Conservation (phyloP, 2,888 invertebrate species). For the Erpobdella octoculata region DNA sequence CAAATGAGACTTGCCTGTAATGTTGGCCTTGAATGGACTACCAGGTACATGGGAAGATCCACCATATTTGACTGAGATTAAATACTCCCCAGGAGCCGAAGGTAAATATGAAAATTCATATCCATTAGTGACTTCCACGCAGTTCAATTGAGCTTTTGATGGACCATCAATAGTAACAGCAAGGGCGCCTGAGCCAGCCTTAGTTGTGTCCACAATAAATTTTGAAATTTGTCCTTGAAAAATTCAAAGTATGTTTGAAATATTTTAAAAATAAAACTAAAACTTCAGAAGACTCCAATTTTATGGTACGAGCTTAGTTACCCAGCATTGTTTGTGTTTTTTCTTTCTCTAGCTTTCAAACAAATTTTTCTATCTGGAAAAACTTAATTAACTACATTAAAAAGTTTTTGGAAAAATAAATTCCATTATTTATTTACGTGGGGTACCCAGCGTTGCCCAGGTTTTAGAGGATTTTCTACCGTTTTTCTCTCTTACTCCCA, state of each 20-base stretch:
- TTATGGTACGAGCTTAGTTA: too few species aligned
- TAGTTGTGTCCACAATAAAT: constrained; percentile 86
- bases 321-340: too few species aligned
- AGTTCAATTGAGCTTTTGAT: constrained; percentile 81
- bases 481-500: too few species aligned
- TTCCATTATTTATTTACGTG: too few species aligned
- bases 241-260: not conserved
- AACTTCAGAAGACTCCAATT: too few species aligned
- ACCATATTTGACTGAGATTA: constrained; percentile 89
- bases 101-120: constrained; percentile 96
- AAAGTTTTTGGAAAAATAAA: too few species aligned
- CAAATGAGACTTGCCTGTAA: constrained; percentile 50
- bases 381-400: too few species aligned
- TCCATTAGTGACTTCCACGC: constrained; percentile 90
- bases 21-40: constrained; percentile 77
- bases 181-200: constrained; percentile 83
- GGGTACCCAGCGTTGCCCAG: too few species aligned
- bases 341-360: too few species aligned
- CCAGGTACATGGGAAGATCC: constrained; percentile 84
- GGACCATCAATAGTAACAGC: constrained; percentile 91
- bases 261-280: too few species aligned
- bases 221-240: constrained; percentile 71
- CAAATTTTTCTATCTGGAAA: too few species aligned
- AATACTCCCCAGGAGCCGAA: constrained; percentile 86
- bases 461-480: too few species aligned